Percentiles rank a stretch among this genome's conserved stretches.
Evolutionary conservation across 2,888 invertebrate genomes (phyloP).

Genomic region (Eudasyphora cyanicolor): DNA sequence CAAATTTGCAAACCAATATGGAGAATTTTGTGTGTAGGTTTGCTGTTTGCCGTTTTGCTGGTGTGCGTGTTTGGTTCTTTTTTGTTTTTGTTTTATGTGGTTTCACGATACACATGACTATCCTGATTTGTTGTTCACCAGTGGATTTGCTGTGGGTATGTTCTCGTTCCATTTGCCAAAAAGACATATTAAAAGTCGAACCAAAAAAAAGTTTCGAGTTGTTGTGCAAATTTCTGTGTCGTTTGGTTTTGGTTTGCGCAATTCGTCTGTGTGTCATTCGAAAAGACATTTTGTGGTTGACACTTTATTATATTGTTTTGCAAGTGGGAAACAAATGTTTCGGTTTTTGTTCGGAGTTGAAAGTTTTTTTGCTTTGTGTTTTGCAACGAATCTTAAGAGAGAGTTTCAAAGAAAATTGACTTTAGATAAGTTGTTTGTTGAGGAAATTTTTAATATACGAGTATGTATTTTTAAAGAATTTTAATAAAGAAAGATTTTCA

Average conservation of each 20-base stretch:
- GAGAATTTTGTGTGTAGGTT: background rate
- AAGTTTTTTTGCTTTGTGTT: background rate
- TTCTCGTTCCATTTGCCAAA: background rate
- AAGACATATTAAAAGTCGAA: slow-evolving; percentile 24
- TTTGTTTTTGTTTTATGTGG: slow-evolving; percentile 17
- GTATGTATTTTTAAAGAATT: background rate
- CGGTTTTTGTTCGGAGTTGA: background rate
- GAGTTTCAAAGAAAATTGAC: slow-evolving; percentile 13
- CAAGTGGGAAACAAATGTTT: slow-evolving; percentile 17
- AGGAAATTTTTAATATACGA: background rate
- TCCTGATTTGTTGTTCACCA: slow-evolving; percentile 28
- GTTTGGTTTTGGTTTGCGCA: background rate
- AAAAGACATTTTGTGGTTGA: slow-evolving; percentile 55
- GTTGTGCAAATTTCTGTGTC: too few relatives aligned
- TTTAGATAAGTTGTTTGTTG: background rate
- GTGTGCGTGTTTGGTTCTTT: background rate
- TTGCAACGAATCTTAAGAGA: background rate
- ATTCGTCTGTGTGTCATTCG: slow-evolving; percentile 47
- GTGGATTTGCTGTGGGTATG: slow-evolving; percentile 19
- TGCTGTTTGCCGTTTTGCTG: too few relatives aligned
- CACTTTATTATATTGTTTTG: slow-evolving; percentile 47
- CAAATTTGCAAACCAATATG: background rate
- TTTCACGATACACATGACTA: background rate
- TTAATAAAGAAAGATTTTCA: background rate
- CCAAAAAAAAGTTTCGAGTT: background rate